These are phyloP conservation scores for Perognathus longimembris DNA, from an alignment of 2,113 vertebrate species.

Conservation along the genomic window DNA sequence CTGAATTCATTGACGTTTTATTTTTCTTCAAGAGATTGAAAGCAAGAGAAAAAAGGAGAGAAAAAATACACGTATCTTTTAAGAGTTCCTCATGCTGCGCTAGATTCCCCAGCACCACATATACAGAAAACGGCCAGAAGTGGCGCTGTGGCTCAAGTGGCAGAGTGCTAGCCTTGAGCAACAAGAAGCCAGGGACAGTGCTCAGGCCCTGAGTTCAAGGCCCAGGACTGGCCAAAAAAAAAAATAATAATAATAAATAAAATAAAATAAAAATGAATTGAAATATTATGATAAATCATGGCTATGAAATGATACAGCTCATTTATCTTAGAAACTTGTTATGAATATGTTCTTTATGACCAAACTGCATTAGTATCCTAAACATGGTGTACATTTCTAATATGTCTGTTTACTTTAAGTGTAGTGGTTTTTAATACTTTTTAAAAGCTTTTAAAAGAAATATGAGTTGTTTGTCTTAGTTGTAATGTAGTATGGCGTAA, in stretches of 20 bases:
- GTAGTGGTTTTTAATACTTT: not conserved
- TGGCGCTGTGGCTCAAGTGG: too few relatives aligned
- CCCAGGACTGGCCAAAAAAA: too few relatives aligned
- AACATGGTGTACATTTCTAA: not conserved
- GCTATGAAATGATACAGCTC: not conserved
- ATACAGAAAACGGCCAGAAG: too few relatives aligned
- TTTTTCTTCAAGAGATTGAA: conserved; percentile 44
- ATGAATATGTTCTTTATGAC: conserved; percentile 22
- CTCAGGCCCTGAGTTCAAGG: too few relatives aligned
- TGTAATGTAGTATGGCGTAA: not conserved
- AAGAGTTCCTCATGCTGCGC: not conserved
- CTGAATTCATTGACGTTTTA: conserved; percentile 22
- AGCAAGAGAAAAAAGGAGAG: not conserved
- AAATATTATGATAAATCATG: not conserved
- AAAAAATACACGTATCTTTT: not conserved
- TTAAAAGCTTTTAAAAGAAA: conserved; percentile 5
- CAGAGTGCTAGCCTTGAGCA: too few relatives aligned
- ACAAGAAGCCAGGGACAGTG: too few relatives aligned
- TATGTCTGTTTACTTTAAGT: not conserved
- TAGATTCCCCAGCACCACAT: too few relatives aligned
- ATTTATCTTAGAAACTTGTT: conserved; percentile 36
- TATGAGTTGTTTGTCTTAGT: not conserved
- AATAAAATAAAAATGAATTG: too few relatives aligned
- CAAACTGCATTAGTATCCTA: not conserved
- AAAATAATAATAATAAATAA: too few relatives aligned